phyloP scores from a whole-genome alignment of 2,888 invertebrate species.

The Plutella xylostella region DNA sequence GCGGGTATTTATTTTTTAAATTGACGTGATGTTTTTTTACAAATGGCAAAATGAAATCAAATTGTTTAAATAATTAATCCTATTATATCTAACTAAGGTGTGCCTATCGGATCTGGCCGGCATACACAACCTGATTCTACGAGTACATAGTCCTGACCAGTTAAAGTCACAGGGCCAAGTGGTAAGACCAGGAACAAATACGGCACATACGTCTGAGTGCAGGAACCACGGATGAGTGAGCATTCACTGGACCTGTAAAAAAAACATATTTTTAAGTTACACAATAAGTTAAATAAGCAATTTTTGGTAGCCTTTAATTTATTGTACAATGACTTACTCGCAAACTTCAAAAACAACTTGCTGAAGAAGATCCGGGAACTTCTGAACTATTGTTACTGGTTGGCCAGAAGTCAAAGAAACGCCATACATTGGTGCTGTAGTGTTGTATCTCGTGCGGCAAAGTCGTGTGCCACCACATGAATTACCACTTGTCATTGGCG shows the following conservation, averaged over 20 bases:
- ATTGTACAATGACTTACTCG: conserved; percentile 71
- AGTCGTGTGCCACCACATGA: conserved; percentile 77
- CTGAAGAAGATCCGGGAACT: conserved; percentile 91
- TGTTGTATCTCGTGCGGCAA: conserved; percentile 91
- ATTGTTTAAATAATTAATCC: too few species aligned
- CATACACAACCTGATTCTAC: conserved; percentile 96
- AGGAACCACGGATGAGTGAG: conserved; percentile 88
- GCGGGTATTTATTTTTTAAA: too few species aligned
- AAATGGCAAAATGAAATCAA: conserved; percentile 18
- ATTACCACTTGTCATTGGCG: conserved; percentile 22
- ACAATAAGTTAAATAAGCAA: too few species aligned
- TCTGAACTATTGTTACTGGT: conserved; percentile 93
- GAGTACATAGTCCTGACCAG: conserved; percentile 94
- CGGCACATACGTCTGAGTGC: conserved; percentile 92
- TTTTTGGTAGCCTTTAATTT: not conserved
- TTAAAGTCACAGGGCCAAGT: conserved; percentile 88
- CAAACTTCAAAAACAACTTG: conserved; percentile 94
- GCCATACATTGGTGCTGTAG: conserved; percentile 95
- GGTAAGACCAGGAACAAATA: conserved; percentile 93
- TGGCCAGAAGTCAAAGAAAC: conserved; percentile 92
- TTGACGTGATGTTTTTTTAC: too few species aligned
- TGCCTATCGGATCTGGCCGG: conserved; percentile 60
- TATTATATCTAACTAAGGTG: too few species aligned
- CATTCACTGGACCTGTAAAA: conserved; percentile 85
- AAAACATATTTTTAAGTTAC: too few species aligned